Conservation (phyloP, 2,113 vertebrate genomes). For the Maccullochella peelii region DNA sequence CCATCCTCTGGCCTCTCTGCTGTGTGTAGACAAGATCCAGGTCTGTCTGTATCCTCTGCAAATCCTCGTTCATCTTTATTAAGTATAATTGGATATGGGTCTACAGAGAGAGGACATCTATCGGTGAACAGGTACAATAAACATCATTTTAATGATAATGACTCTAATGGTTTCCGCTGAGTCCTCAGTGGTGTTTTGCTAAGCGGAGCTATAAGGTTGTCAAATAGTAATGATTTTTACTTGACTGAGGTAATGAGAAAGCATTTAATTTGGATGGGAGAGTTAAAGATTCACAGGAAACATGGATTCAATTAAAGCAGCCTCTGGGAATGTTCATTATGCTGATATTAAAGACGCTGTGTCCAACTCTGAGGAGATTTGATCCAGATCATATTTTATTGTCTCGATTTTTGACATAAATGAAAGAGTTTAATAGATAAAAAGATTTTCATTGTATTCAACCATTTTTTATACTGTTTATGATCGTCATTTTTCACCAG, state of each 20-base stretch:
- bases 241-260: constrained; percentile 1
- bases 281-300: neutral
- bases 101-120: neutral
- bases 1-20: neutral
- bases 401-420: neutral
- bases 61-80: constrained; percentile 1
- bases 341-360: neutral
- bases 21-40: neutral
- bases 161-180: neutral
- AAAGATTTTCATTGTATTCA: too few relatives aligned
- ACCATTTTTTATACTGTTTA: too few relatives aligned
- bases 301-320: neutral
- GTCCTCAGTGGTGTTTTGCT: neutral
- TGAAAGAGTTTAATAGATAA: neutral
- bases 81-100: neutral
- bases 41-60: neutral
- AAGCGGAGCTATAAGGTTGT: neutral
- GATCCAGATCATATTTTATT: neutral
- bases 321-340: neutral
- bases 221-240: neutral
- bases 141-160: neutral
- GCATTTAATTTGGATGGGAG: constrained; percentile 20
- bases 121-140: neutral
- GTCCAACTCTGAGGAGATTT: neutral
- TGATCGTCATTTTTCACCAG: too few relatives aligned